These are phyloP conservation scores for Lasaia peninsularis DNA, from an alignment of 1,140 invertebrate species.

Conservation along the genomic window DNA sequence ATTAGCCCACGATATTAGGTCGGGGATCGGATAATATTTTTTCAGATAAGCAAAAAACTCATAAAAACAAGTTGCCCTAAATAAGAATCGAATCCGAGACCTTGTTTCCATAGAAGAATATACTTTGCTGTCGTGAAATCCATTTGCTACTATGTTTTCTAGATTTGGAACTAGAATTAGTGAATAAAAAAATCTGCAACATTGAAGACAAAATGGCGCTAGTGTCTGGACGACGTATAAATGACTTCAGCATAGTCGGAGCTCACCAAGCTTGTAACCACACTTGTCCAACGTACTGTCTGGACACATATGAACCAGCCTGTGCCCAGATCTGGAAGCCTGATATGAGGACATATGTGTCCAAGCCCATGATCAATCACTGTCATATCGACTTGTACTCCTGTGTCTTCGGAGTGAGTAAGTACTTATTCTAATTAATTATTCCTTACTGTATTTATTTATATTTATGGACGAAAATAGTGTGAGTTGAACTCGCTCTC, in stretches of 20 bases:
- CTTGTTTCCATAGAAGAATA: no score
- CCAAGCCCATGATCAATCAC: conserved; percentile 58
- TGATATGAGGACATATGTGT: conserved; percentile 28
- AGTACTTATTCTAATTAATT: conserved; percentile 30
- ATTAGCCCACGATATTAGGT: no score
- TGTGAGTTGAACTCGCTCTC: no score
- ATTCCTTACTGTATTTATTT: no score
- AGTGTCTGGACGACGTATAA: conserved; percentile 31
- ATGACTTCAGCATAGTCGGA: conserved; percentile 50
- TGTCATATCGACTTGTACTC: conserved; percentile 63
- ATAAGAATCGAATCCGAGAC: no score
- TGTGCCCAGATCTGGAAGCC: conserved; percentile 55
- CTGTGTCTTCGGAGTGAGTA: conserved; percentile 53
- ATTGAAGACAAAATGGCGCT: conserved; percentile 23
- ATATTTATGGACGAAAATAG: no score
- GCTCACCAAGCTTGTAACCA: conserved; percentile 57
- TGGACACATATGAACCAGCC: conserved; percentile 53
- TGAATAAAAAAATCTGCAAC: conserved; percentile 33
- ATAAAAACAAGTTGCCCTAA: no score
- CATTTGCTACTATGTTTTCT: not conserved
- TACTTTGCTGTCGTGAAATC: not conserved
- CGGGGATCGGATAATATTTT: no score
- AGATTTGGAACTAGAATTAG: conserved; percentile 37
- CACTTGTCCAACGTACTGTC: conserved; percentile 56
- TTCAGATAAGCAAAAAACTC: no score